Conservation (phyloP, 2,888 invertebrate species). For the Hesperia comma region DNA sequence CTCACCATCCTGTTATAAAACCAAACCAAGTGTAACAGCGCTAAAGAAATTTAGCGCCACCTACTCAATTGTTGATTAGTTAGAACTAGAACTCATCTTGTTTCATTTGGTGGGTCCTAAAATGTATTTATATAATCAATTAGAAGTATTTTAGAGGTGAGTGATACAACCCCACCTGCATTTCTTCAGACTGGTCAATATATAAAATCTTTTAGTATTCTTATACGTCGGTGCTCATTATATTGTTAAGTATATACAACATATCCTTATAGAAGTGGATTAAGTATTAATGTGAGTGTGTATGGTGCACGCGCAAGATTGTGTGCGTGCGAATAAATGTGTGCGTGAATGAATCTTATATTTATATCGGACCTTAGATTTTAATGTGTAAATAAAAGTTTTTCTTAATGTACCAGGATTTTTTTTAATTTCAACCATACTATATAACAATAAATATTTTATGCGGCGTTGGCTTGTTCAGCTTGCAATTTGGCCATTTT, state of each 20-base stretch:
- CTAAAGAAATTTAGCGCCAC: too few relatives aligned
- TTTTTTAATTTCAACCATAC: slow-evolving; percentile 20
- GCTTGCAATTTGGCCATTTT: slow-evolving; percentile 73
- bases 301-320: slow-evolving; percentile 34
- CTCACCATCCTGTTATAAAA: too few relatives aligned
- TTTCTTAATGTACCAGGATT: slow-evolving; percentile 53
- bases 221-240: slow-evolving; percentile 59
- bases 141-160: not conserved
- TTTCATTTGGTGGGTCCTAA: not conserved
- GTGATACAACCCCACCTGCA: slow-evolving; percentile 37
- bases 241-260: slow-evolving; percentile 51
- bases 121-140: not conserved
- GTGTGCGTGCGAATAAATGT: slow-evolving; percentile 41
- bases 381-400: slow-evolving; percentile 77
- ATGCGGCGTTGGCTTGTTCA: slow-evolving; percentile 63
- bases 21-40: too few relatives aligned
- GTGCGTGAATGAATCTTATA: slow-evolving; percentile 51
- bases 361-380: slow-evolving; percentile 69
- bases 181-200: slow-evolving; percentile 37
- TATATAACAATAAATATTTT: slow-evolving; percentile 40
- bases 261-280: slow-evolving; percentile 35
- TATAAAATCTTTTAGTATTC: slow-evolving; percentile 38
- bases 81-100: too few relatives aligned
- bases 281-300: slow-evolving; percentile 40
- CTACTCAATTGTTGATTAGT: too few relatives aligned